Base-by-base conservation (phyloP, 2,888 invertebrate genomes). In the Scotopteryx bipunctaria region DNA sequence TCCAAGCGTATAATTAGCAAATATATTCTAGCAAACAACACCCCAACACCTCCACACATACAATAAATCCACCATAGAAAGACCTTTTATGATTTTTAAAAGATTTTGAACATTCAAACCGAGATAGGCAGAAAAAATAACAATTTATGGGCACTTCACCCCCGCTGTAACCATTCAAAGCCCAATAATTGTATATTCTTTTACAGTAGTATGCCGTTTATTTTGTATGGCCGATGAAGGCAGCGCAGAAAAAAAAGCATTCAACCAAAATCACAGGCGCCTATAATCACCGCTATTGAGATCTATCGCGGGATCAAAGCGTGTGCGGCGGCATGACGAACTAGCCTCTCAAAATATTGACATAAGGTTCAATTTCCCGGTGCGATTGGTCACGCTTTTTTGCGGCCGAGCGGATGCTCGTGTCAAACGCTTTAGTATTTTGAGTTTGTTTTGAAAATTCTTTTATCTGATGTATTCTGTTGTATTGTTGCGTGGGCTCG, bases 391-490 rank as follows among this genome's bases (percentile, higher is more conserved):
- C 77, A 80, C 77, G 78, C 75, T 87, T 87, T 88, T 88, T 89
- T 87, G 83, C 79, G 67, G 66, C 66, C 74, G 71, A 87, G 85
- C 90, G 90, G 91, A 91, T 91, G 91, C 90, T 87, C 89, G 88
- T 88, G 91, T 90, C 91, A 89, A 91, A 86, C 87, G 89, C 87
- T 87, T 89, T 84, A 86, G 86, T 89, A 89, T 88, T 87, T 88
- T 86, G 89, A 90, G 88, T 90, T 91, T 91, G 91, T 90, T 90
- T 91, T 90, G 89, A 91, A 91, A 89, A 90, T 86, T 90, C 90
- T 90, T 91, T 91, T 91, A 89, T 91, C 83, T 87, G 88, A 85
- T 86, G 81, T 86, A 87, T 90, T 90, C 81, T 84, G 83, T 84
- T 78, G 75, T 77, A 84, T 89, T 90, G 88, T 88, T 78, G 71